Conservation (phyloP, 2,797 vertebrate genomes). For the Lindbergichthys nudifrons region DNA sequence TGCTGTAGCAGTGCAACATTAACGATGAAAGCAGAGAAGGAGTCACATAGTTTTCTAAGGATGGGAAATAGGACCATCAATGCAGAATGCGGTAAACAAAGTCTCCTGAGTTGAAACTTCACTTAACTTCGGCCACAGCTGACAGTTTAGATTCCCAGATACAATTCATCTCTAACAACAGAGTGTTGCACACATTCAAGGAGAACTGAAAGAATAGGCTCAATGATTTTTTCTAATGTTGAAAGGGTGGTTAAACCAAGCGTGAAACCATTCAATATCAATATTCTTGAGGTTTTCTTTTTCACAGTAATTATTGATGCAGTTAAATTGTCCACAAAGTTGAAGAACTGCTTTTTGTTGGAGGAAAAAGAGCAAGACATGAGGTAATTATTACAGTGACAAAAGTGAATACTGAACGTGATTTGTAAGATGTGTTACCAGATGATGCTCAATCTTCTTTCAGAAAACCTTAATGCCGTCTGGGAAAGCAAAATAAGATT, state of each 20-base stretch:
- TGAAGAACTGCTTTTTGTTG: slow-evolving; percentile 36
- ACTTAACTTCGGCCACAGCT: slow-evolving; percentile 54
- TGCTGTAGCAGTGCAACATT: slow-evolving; percentile 56
- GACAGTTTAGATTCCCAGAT: slow-evolving; percentile 54
- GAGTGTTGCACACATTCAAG: slow-evolving; percentile 23
- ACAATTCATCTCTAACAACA: slow-evolving; percentile 53
- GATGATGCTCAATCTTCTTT: slow-evolving; percentile 49
- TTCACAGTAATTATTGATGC: slow-evolving; percentile 47
- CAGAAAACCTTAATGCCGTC: slow-evolving; percentile 19
- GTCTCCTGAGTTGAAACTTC: slow-evolving; percentile 56
- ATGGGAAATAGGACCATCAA: slow-evolving; percentile 37
- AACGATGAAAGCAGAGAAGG: slow-evolving; percentile 50
- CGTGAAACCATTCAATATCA: slow-evolving; percentile 61
- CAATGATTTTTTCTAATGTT: slow-evolving; percentile 57
- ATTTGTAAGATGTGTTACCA: slow-evolving; percentile 44
- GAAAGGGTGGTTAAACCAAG: slow-evolving; percentile 65
- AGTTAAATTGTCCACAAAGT: slow-evolving; percentile 32
- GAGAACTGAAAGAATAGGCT: slow-evolving; percentile 55
- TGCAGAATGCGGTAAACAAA: slow-evolving; percentile 48
- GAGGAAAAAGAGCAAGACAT: slow-evolving; percentile 39
- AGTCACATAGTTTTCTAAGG: slow-evolving; percentile 32
- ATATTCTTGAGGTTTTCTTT: slow-evolving; percentile 59
- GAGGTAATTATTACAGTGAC: slow-evolving; percentile 26
- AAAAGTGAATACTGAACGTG: slow-evolving; percentile 18
- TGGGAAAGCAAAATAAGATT: slow-evolving; percentile 30